A percentile compares a stretch with the other conserved stretches of the same genome.
These are phyloP conservation scores for Melanotaenia nigrans DNA, from an alignment of 2,797 vertebrate species.

Conservation along the genomic window DNA sequence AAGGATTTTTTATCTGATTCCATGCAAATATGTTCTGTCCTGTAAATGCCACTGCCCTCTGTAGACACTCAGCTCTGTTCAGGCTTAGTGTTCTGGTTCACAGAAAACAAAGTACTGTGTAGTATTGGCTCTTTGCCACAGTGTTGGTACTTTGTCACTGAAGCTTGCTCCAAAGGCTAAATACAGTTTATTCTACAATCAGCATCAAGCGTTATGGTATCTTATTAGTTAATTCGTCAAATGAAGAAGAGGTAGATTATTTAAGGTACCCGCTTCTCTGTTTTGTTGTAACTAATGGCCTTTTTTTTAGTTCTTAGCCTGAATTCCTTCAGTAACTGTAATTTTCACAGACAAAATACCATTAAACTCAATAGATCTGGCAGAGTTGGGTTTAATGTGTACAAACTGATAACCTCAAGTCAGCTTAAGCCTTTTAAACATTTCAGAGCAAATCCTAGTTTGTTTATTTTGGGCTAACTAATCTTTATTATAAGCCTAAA, in stretches of 20 bases:
- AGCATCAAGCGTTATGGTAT: background rate
- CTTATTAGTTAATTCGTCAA: background rate
- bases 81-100: slow-evolving; percentile 30
- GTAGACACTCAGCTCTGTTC: slow-evolving; percentile 34
- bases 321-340: background rate
- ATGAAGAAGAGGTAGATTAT: background rate
- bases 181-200: background rate
- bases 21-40: slow-evolving; percentile 50
- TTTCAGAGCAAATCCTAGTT: background rate
- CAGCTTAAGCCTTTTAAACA: background rate
- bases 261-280: background rate
- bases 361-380: background rate
- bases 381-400: background rate
- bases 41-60: slow-evolving; percentile 58
- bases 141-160: slow-evolving; percentile 22
- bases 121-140: slow-evolving; percentile 31
- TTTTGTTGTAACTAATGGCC: background rate
- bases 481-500: background rate
- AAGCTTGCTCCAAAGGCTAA: slow-evolving; percentile 5
- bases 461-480: background rate
- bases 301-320: background rate
- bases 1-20: slow-evolving; percentile 47
- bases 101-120: slow-evolving; percentile 34
- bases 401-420: background rate
- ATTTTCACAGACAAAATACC: background rate